Base-by-base conservation (phyloP, 2,888 invertebrate genomes). In the Melanotus villosus region DNA sequence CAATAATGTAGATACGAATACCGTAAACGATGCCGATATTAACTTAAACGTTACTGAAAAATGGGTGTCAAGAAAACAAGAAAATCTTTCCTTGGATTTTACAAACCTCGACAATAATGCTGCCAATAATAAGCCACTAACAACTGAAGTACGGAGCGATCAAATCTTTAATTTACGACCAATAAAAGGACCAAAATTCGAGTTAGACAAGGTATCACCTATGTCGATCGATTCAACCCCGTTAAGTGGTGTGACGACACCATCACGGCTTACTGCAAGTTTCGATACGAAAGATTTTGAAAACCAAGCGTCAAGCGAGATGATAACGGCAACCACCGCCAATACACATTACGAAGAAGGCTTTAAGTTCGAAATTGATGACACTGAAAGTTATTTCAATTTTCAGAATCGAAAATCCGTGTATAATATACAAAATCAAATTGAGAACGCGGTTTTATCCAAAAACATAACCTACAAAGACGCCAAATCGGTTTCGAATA, bases 311-410 rank as follows among this genome's bases (percentile, higher is more conserved):
- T 26, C 26, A 5, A 14, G n/a, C 14, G 38, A 41, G 12, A 38
- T 34, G 3, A 23, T 26, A 21, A 26, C 18, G 0, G 58, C 58
- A 18, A 12, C 47, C 1, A 79, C 87, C 45, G 41, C 23, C 6
- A 10, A 21, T 21, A 12, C 38, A 12, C 86, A 88, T 18, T 30
- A 34, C 5, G 87, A 88, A 70, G 87, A 87, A 2, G 84, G 87
- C 0, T 87, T 88, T 69, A 84, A 78, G 71, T 81, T 88, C 38
- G 67, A 68, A 43, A 21, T 60, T 1, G 52, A 65, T 18, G 56
- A 32, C 36, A 47, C 23, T 12, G 52, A 64, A 60, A 43, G 38
- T 12, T 6, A 50, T 4, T 12, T 63, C 3, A n/a, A 50, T 6
- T 57, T 68, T 7, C 82, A 81, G 74, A 64, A 72, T 0, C 74